phyloP scores from a whole-genome alignment of 1,140 invertebrate species.

The Diachasma alloeum region DNA sequence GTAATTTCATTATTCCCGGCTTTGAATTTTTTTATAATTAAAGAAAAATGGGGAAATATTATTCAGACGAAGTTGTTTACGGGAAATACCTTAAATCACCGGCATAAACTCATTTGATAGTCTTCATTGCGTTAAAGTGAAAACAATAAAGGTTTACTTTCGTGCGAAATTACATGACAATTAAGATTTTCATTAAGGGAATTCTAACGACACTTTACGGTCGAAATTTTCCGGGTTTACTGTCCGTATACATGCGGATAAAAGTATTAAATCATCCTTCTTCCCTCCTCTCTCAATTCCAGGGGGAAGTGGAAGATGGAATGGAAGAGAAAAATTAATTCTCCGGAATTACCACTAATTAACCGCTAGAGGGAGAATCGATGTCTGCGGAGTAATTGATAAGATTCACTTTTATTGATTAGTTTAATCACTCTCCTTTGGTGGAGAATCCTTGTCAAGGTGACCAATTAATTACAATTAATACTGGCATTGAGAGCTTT shows the following conservation, averaged over 20 bases:
- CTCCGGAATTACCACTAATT: background rate
- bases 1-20: background rate
- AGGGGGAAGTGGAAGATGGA: background rate
- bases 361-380: background rate
- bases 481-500: conserved; percentile 17
- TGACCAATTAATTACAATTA: conserved; percentile 47
- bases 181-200: background rate
- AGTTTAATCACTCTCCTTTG: conserved; percentile 33
- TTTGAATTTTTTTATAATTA: background rate
- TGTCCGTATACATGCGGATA: background rate
- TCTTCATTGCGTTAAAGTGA: background rate
- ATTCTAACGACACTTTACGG: background rate
- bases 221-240: background rate
- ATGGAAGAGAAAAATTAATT: background rate
- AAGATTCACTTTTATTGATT: conserved; percentile 16
- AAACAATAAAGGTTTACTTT: background rate
- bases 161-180: background rate
- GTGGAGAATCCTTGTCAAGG: conserved; percentile 34
- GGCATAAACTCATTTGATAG: background rate
- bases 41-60: background rate
- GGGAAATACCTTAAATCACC: background rate
- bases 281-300: background rate
- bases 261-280: background rate
- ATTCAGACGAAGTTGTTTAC: background rate
- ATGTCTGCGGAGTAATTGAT: background rate